A percentile compares a stretch with the other conserved stretches of the same genome.
phyloP scores from a whole-genome alignment of 2,888 invertebrate genomes.

The Nycteola revayana region DNA sequence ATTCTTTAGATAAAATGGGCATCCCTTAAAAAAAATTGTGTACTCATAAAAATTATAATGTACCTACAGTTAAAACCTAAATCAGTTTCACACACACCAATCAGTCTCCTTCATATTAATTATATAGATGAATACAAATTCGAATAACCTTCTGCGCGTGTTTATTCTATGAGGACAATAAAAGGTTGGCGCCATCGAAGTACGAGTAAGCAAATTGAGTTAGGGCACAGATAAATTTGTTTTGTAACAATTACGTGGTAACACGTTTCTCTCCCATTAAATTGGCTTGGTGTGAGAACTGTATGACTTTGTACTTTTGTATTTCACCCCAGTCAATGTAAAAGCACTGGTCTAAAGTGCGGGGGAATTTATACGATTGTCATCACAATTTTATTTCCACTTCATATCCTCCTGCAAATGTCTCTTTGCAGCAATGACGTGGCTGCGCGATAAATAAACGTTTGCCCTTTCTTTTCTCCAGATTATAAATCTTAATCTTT shows the following conservation, averaged over 20 bases:
- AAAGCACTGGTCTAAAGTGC: constrained; percentile 21
- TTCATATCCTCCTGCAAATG: constrained; percentile 28
- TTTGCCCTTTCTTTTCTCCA: constrained; percentile 12
- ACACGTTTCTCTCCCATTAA: constrained; percentile 47
- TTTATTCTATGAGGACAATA: constrained; percentile 52
- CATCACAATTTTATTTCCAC: constrained; percentile 34
- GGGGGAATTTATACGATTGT: constrained; percentile 28
- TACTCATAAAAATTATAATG: too few species aligned
- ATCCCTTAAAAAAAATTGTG: too few species aligned
- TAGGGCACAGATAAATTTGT: constrained; percentile 60
- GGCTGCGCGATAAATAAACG: constrained; percentile 25
- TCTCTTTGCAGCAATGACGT: constrained; percentile 22
- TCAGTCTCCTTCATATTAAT: too few species aligned
- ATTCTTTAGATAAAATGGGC: too few species aligned
- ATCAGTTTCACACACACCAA: too few species aligned
- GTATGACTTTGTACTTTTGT: constrained; percentile 2
- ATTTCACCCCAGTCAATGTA: constrained; percentile 14
- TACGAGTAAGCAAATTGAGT: constrained; percentile 55
- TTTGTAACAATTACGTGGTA: constrained; percentile 54
- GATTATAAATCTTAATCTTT: constrained; percentile 22
- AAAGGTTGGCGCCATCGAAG: constrained; percentile 57
- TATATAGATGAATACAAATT: too few species aligned
- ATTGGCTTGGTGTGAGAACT: neutral
- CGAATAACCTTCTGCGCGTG: constrained; percentile 25
- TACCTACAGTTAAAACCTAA: too few species aligned